phyloP scores from a whole-genome alignment of 2,888 invertebrate genomes.

The Andrena hattorfiana region DNA sequence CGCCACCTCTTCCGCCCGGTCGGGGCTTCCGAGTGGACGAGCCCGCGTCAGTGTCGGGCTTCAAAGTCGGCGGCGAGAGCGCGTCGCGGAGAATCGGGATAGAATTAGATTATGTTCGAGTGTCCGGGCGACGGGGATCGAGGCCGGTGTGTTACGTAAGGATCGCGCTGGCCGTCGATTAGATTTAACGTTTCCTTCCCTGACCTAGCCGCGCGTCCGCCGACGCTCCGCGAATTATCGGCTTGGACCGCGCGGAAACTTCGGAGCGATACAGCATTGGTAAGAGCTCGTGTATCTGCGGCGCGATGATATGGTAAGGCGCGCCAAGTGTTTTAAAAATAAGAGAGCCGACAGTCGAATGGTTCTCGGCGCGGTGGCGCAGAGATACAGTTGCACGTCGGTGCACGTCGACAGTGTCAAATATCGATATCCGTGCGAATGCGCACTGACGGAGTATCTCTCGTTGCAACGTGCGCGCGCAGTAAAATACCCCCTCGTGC shows the following conservation, averaged over 20 bases:
- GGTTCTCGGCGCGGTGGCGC: neutral
- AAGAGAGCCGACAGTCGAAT: neutral
- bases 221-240: neutral
- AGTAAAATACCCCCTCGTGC: conserved; percentile 57
- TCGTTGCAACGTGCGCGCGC: conserved; percentile 66
- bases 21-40: neutral
- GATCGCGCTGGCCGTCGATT: neutral
- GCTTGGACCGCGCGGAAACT: neutral
- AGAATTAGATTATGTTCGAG: conserved; percentile 5
- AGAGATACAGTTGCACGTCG: neutral
- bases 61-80: neutral
- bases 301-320: neutral
- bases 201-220: neutral
- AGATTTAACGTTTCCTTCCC: neutral
- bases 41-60: neutral
- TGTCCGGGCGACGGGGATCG: neutral
- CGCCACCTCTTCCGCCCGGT: neutral
- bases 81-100: conserved; percentile 13
- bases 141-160: neutral
- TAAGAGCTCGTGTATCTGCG: neutral
- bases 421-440: conserved; percentile 67
- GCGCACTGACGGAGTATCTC: conserved; percentile 39
- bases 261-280: neutral
- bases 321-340: neutral
- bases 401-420: conserved; percentile 11